Base-by-base conservation (phyloP, 1,140 invertebrate genomes). In the Danaus plexippus region DNA sequence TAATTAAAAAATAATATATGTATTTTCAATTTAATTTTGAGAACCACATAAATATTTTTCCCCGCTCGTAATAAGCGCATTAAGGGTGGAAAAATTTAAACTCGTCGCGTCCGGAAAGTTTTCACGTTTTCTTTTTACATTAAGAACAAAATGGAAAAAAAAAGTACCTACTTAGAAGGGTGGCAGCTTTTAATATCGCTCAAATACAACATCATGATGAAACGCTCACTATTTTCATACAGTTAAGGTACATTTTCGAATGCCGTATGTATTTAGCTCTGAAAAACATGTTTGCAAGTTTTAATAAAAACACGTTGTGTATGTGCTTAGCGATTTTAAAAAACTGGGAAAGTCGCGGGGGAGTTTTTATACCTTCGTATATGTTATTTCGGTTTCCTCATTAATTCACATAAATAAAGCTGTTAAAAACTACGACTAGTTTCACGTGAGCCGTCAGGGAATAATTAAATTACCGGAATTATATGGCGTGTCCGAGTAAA, bases 101-200 rank as follows among this genome's bases (percentile, higher is more conserved):
- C 82, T 86, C 80, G 66, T 69, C 67, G 67, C 72, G 70, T 69
- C 74, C 79, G 76, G 63, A 80, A 86, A 86, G 64, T 81, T 84
- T 81, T 69, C 71, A 75, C 74, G 79, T 86, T 86, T 86, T 86
- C 82, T 86, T 86, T 86, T 86, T 86, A 80, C 82, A 84, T 86
- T 86, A 85, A 82, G 75, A 73, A 84, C 76, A 84, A 82, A 83
- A 75, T 73, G 64, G 64, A 71, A 80, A 82, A 32, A n/a, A 32
- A 32, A 80, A 80, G 62, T 69, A 66, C 61, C 76, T 80, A 85
- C 80, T 84, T 80, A 82, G 80, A 80, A 82, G 82, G 79, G 82
- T 82, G 79, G 80, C 66, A 80, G 82, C 72, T 82, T 81, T 85
- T 81, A 81, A 82, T 81, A 79, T 84, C 69, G 60, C 59, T 73